These are phyloP conservation scores for Zaprionus africanus DNA, from an alignment of 1,140 invertebrate genomes.

Conservation along the genomic window DNA sequence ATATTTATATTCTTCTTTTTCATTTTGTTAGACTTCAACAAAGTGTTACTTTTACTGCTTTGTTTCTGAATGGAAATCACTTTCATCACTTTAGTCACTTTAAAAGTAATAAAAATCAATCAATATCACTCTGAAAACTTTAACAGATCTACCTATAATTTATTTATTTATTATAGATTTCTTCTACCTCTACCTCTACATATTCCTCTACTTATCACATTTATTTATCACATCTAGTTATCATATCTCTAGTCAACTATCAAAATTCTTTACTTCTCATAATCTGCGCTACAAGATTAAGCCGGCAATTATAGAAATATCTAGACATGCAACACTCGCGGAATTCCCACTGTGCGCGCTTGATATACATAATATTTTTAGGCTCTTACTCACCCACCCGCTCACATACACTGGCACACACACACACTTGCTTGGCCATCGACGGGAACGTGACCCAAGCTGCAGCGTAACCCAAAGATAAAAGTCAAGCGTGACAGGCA, in stretches of 20 bases:
- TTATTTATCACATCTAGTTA: neutral
- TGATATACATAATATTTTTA: neutral
- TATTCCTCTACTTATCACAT: neutral
- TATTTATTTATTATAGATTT: neutral
- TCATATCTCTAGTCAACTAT: neutral
- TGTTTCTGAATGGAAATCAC: neutral
- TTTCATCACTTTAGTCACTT: neutral
- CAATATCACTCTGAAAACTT: too few species aligned
- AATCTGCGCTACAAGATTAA: neutral
- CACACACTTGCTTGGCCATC: conserved; percentile 8
- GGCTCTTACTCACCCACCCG: conserved; percentile 27
- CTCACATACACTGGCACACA: conserved; percentile 3
- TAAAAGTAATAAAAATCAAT: too few species aligned
- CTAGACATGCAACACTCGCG: neutral
- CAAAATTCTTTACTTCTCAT: neutral
- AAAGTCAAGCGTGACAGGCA: conserved; percentile 58
- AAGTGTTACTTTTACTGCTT: neutral
- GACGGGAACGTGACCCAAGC: conserved; percentile 63
- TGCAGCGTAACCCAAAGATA: conserved; percentile 32
- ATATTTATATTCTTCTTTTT: neutral
- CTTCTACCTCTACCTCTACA: neutral
- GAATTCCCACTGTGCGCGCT: neutral
- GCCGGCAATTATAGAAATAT: neutral
- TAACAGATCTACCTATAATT: neutral
- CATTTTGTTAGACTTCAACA: neutral